Conservation (phyloP, 2,888 invertebrate species). For the Tetragonula carbonaria region DNA sequence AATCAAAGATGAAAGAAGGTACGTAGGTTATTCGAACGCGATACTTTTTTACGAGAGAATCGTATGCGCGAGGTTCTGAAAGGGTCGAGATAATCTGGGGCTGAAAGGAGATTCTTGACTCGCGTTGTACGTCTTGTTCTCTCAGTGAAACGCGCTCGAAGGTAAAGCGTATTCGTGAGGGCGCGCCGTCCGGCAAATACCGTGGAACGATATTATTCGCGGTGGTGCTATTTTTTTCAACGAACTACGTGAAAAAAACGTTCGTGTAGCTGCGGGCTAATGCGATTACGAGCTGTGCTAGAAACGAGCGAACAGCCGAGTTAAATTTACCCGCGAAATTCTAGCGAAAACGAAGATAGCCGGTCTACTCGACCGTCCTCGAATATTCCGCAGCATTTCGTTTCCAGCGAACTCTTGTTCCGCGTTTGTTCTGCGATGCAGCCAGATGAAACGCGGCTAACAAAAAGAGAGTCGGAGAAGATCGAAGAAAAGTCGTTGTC, state of each 20-base stretch:
- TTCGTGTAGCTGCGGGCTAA: slow-evolving; percentile 37
- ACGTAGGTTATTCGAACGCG: background rate
- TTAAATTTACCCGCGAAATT: slow-evolving; percentile 74
- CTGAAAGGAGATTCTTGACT: background rate
- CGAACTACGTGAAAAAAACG: slow-evolving; percentile 14
- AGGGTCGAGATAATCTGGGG: slow-evolving; percentile 10
- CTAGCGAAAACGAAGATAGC: slow-evolving; percentile 30
- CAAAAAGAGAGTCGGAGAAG: background rate
- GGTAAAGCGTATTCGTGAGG: background rate
- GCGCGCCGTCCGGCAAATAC: slow-evolving; percentile 16
- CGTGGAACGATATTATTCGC: slow-evolving; percentile 44
- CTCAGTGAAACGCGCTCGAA: background rate
- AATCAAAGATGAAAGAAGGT: background rate
- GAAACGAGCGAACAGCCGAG: slow-evolving; percentile 61
- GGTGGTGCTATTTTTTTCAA: slow-evolving; percentile 38
- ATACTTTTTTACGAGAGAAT: background rate
- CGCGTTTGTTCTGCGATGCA: background rate
- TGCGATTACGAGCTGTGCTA: slow-evolving; percentile 70
- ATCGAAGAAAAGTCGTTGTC: background rate
- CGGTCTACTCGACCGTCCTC: slow-evolving; percentile 20
- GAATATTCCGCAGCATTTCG: slow-evolving; percentile 1
- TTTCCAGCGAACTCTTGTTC: background rate
- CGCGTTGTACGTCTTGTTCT: background rate
- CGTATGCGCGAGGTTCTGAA: background rate
- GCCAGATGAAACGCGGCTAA: no score